Evolutionary conservation across 2,797 vertebrate species (phyloP).

Genomic region (Lophius americanus): DNA sequence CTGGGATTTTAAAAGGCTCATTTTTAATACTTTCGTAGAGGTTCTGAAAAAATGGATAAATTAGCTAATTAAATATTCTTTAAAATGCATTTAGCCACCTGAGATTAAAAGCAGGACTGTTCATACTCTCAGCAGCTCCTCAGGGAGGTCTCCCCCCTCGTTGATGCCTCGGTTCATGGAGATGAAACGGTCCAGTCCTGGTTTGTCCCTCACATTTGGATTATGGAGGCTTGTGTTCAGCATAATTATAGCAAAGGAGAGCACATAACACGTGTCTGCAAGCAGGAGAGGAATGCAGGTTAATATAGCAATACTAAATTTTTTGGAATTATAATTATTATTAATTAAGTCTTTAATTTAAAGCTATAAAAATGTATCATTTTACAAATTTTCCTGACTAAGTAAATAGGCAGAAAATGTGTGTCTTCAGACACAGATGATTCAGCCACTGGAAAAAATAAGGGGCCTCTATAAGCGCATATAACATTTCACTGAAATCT

Average conservation of each 20-base stretch:
- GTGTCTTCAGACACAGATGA: too few relatives aligned
- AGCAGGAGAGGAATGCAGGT: constrained; percentile 20
- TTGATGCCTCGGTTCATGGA: constrained; percentile 98
- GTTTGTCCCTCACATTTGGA: constrained; percentile 96
- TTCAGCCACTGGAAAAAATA: too few relatives aligned
- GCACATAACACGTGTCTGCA: constrained; percentile 94
- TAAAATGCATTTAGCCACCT: background rate
- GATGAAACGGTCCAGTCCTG: constrained; percentile 91
- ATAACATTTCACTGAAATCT: too few relatives aligned
- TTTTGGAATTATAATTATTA: too few relatives aligned
- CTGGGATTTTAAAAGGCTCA: constrained; percentile 95
- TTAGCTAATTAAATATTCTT: rapidly evolving
- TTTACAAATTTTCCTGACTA: background rate
- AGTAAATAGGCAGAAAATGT: background rate
- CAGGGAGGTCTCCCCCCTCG: constrained; percentile 93
- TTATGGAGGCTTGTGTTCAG: constrained; percentile 98
- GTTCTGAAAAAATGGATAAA: constrained; percentile 75
- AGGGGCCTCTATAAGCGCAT: too few relatives aligned
- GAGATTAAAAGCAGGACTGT: background rate
- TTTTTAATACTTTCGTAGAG: constrained; percentile 94
- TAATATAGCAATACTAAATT: background rate
- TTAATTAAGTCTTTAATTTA: too few relatives aligned
- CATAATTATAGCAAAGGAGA: constrained; percentile 98
- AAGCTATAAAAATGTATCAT: background rate
- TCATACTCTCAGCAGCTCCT: constrained; percentile 93